Evolutionary conservation across 2,113 vertebrate species (phyloP), one percentile per base, ranked within the genome.

Genomic region (Orycteropus afer): DNA sequence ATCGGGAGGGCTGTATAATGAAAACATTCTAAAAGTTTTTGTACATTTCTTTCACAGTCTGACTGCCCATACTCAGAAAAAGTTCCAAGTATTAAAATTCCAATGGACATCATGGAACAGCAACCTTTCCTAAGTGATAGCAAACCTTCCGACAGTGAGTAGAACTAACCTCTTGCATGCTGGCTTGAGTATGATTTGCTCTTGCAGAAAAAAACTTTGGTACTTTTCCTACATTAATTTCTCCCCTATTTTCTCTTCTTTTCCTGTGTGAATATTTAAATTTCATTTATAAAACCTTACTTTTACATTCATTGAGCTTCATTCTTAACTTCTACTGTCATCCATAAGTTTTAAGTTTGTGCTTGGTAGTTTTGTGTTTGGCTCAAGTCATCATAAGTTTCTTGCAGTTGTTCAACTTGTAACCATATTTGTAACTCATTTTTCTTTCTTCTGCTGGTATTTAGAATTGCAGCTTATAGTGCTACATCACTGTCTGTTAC

Each of bases 31-130:
- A 98, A 99, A 98, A 97, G 63, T 55, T 98, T 96, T 94, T 98
- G 92, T 98, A 94, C 98, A 92, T 98, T 99, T 99, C 96, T 98
- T 99, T 98, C 98, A 99, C 99, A 99, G 99, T 99, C 99, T 96
- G 99, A 99, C 98, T 99, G 98, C 98, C 99, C 99, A 97, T 99
- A 99, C 98, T 99, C 97, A 99, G 99, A 99, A 98, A 99, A 99
- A 91, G 98, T 99, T 97, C 99, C 99, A 98, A 99, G 99, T 99
- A 99, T 99, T 99, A 99, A 99, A 99, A 99, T 99, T 90, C 99
- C 99, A 98, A 99, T 99, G 99, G 99, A 99, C 98, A 99, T 99
- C 98, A 99, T 99, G 99, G 99, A 99, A 98, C 99, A 99, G 97
- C 99, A 99, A 92, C 99, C 99, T 97, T 99, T 99, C 99, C 99